Evolutionary conservation across 2,888 invertebrate genomes (phyloP), one percentile per base, ranked within the genome.

Genomic region (Caenorhabditis drosophilae): DNA sequence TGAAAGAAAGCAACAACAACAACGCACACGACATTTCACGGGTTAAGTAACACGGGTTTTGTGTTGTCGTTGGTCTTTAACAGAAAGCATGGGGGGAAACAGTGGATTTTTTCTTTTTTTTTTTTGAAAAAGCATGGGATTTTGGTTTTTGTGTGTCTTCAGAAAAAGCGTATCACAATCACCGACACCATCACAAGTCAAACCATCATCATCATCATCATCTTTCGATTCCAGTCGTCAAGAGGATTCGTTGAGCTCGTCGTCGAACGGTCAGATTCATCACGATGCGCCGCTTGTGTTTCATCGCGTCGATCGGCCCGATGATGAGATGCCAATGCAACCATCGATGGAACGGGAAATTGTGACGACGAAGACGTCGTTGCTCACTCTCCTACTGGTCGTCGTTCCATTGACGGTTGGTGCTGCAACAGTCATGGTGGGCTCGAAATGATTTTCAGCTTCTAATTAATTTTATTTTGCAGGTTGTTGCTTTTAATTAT

Each of bases 321-420:
- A 73, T 44, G 70, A 71, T 47, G 54, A 50, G 20, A 47, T 46
- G 35, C 55, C 55, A 41, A 46, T 47, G 20, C 58, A 54, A 6
- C 55, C 58, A 31, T 47, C 53, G 2, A 46, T 44, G 34, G 16
- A 48, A 12, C 44, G 49, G 38, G 56, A 49, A n/a, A 15, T 22
- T 18, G 11, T 35, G 22, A 42, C 69, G n/a, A 77, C 69, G 6
- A 67, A 74, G 54, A 74, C 74, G n/a, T 76, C 80, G 6, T 53
- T 79, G 47, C 72, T 82, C 45, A 81, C 79, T 15, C 40, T 82
- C 9, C 64, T 82, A 7, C 69, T 82, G 11, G 82, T 83, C 4
- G 73, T 82, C n/a, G 82, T 82, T 44, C 82, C 82, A 6, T 60
- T 82, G 16, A 79, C 80, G 15, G 80, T 82, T 26, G 82, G 81